phyloP scores from a whole-genome alignment of 1,140 invertebrate species.

The Macrobrachium rosenbergii region DNA sequence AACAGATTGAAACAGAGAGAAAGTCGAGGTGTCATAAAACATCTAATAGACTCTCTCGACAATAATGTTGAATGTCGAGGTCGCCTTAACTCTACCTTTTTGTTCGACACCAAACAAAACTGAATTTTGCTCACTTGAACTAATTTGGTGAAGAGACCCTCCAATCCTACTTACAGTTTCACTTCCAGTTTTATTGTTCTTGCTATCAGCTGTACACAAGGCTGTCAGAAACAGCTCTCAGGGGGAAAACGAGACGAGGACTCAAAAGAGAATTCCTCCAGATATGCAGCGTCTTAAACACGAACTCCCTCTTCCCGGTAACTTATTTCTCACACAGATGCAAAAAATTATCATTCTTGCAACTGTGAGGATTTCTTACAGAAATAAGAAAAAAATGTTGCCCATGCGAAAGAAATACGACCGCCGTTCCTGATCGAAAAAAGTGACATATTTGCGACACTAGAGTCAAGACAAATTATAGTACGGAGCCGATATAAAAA shows the following conservation, averaged over 20 bases:
- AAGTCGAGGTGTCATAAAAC: no score
- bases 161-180: slow-evolving; percentile 36
- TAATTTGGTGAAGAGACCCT: slow-evolving; percentile 41
- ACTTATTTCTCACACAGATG: no score
- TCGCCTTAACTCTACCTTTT: background rate
- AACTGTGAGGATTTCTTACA: no score
- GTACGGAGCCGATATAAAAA: no score
- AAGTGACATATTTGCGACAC: no score
- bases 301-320: no score
- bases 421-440: background rate
- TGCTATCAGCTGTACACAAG: slow-evolving; percentile 28
- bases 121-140: slow-evolving; percentile 51
- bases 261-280: background rate
- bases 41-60: no score
- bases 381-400: background rate
- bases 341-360: no score
- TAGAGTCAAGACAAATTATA: no score
- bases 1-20: no score
- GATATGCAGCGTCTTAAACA: background rate
- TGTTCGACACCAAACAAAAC: background rate
- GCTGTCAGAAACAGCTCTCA: slow-evolving; percentile 21
- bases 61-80: no score
- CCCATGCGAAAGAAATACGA: background rate
- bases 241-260: background rate
- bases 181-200: slow-evolving; percentile 50